Conservation (phyloP, 1,140 invertebrate genomes). For the Homarus americanus region DNA sequence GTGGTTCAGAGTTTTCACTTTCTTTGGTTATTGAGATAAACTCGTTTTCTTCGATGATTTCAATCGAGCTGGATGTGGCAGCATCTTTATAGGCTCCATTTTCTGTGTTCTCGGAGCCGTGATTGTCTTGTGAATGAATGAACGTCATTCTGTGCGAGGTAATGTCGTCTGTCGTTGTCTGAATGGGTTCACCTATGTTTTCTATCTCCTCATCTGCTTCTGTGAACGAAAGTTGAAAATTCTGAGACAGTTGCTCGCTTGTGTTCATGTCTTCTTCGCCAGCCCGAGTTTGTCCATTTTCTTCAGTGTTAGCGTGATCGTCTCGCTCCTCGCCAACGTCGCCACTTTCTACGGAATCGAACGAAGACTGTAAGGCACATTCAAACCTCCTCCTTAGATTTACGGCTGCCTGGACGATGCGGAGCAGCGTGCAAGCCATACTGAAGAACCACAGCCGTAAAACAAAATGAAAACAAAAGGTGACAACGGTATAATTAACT, state of each 20-base stretch:
- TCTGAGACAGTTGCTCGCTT: slow-evolving; percentile 52
- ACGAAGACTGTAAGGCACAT: slow-evolving; percentile 68
- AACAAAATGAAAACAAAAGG: slow-evolving; percentile 66
- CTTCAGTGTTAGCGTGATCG: slow-evolving; percentile 7
- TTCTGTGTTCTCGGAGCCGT: slow-evolving; percentile 27
- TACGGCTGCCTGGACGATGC: slow-evolving; percentile 71
- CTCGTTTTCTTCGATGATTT: slow-evolving; percentile 56
- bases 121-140: slow-evolving; percentile 19
- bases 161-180: not conserved
- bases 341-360: slow-evolving; percentile 68
- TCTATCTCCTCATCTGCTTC: slow-evolving; percentile 36
- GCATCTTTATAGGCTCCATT: slow-evolving; percentile 56
- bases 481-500: slow-evolving; percentile 22
- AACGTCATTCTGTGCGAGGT: slow-evolving; percentile 44
- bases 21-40: slow-evolving; percentile 1
- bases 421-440: slow-evolving; percentile 69
- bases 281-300: slow-evolving; percentile 24
- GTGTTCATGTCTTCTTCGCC: slow-evolving; percentile 49
- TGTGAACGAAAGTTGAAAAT: slow-evolving; percentile 55
- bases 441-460: slow-evolving; percentile 30
- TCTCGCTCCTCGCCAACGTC: slow-evolving; percentile 37
- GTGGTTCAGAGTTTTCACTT: slow-evolving; percentile 11
- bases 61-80: slow-evolving; percentile 54
- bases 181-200: not conserved
- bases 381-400: slow-evolving; percentile 62